Percentiles rank a stretch among this genome's conserved stretches.
Evolutionary conservation across 2,888 invertebrate species (phyloP).

Genomic region (Cenopis cana): DNA sequence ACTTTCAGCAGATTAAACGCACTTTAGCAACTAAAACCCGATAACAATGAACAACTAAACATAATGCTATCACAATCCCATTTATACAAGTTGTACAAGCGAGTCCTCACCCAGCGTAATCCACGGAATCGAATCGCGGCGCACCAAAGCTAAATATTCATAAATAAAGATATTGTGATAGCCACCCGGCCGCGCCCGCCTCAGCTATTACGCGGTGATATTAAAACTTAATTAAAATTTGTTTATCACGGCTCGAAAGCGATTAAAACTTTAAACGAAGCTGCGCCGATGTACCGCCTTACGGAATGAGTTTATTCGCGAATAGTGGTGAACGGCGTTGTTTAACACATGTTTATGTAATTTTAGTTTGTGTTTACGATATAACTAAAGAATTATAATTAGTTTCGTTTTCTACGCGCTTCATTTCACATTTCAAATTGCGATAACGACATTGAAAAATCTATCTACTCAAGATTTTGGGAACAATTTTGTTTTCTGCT

Average conservation of each 20-base stretch:
- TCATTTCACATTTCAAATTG: too few relatives aligned
- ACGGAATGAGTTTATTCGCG: constrained; percentile 77
- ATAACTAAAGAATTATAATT: constrained; percentile 21
- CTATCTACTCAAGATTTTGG: too few relatives aligned
- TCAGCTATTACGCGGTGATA: constrained; percentile 83
- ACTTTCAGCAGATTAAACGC: constrained; percentile 5
- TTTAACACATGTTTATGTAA: constrained; percentile 56
- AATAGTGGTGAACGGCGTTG: constrained; percentile 63
- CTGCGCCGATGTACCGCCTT: constrained; percentile 77
- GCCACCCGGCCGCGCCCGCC: constrained; percentile 62
- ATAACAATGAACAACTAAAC: constrained; percentile 31
- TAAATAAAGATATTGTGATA: constrained; percentile 77
- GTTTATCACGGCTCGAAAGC: constrained; percentile 83
- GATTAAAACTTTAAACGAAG: constrained; percentile 85
- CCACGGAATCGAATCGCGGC: constrained; percentile 50
- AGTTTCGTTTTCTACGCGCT: neutral
- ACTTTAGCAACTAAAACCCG: constrained; percentile 9
- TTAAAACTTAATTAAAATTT: constrained; percentile 85
- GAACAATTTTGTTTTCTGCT: too few relatives aligned
- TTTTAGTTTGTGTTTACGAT: constrained; percentile 29
- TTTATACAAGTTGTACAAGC: constrained; percentile 43
- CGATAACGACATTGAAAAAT: too few relatives aligned
- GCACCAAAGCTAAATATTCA: constrained; percentile 68
- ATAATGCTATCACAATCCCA: constrained; percentile 35
- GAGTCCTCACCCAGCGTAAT: constrained; percentile 16